phyloP scores from a whole-genome alignment of 2,797 vertebrate genomes.

The Protosalanx chinensis region DNA sequence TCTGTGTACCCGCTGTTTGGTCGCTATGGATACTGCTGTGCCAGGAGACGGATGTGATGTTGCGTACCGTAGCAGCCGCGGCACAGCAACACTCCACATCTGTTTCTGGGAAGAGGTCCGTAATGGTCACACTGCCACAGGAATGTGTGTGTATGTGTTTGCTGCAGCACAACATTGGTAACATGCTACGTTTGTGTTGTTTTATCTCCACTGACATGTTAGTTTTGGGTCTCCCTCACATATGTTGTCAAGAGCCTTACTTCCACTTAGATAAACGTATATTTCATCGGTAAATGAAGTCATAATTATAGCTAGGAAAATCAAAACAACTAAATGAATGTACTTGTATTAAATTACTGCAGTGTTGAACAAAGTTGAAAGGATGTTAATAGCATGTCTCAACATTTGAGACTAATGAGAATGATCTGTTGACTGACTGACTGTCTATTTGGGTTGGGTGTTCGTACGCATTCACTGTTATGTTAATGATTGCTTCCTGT shows the following conservation, averaged over 20 bases:
- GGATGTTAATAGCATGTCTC: no score
- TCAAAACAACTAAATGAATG: no score
- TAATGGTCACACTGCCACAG: slow-evolving; percentile 38
- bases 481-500: slow-evolving; percentile 29
- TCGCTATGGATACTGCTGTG: slow-evolving; percentile 32
- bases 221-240: slow-evolving; percentile 40
- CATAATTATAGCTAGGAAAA: not conserved
- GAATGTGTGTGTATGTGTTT: slow-evolving; percentile 57
- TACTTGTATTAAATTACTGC: no score
- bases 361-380: no score
- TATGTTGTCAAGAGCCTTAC: slow-evolving; percentile 1
- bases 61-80: slow-evolving; percentile 25
- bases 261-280: slow-evolving; percentile 5
- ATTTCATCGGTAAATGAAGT: not conserved
- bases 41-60: slow-evolving; percentile 38
- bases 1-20: slow-evolving; percentile 21
- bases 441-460: not conserved
- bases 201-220: slow-evolving; percentile 43
- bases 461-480: not conserved
- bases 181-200: slow-evolving; percentile 41
- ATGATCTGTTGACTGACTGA: slow-evolving; percentile 3
- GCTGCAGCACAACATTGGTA: slow-evolving; percentile 47
- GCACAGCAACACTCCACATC: slow-evolving; percentile 43
- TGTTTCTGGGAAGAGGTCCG: slow-evolving; percentile 43
- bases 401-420: not conserved